Evolutionary conservation across 2,888 invertebrate species (phyloP).

Genomic region (Graphium colonna): DNA sequence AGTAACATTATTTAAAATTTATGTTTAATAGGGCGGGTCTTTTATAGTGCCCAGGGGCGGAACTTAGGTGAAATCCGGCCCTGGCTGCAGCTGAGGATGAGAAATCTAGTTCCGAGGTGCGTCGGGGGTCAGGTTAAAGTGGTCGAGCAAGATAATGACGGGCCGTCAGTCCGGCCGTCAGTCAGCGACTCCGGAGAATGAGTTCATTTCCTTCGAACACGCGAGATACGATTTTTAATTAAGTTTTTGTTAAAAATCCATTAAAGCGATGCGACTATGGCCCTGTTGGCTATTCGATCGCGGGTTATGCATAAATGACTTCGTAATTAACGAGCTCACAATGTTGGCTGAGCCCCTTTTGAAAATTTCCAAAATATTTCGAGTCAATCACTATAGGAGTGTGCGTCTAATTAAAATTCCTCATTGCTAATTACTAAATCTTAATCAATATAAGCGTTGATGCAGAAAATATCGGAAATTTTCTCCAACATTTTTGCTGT

Average conservation of each 20-base stretch:
- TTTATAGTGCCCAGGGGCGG: too few relatives aligned
- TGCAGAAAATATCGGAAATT: conserved; percentile 16
- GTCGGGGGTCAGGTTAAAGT: conserved; percentile 45
- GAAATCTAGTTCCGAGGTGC: conserved; percentile 24
- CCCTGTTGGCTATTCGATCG: conserved; percentile 45
- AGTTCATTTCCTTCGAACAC: conserved; percentile 79
- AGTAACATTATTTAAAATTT: too few relatives aligned
- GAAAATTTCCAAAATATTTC: too few relatives aligned
- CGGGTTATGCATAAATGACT: conserved; percentile 65
- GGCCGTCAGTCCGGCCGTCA: conserved; percentile 72
- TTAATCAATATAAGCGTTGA: conserved; percentile 2
- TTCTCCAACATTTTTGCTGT: too few relatives aligned
- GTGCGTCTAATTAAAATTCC: conserved; percentile 52
- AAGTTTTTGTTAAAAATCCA: conserved; percentile 79
- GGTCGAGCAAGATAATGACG: conserved; percentile 65
- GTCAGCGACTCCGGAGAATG: conserved; percentile 72
- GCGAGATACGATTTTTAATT: conserved; percentile 79
- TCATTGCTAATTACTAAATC: conserved; percentile 20
- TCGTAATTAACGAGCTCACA: conserved; percentile 69
- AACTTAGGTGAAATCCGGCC: too few relatives aligned
- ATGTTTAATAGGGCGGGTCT: too few relatives aligned
- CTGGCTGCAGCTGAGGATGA: conserved; percentile 12
- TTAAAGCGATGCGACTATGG: conserved; percentile 65
- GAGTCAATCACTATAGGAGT: too few relatives aligned
- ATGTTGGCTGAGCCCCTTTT: conserved; percentile 41